Percentiles rank a stretch among this genome's conserved stretches.
phyloP scores from a whole-genome alignment of 92 coral and sea anemone species.

The Paramuricea clavata region DNA sequence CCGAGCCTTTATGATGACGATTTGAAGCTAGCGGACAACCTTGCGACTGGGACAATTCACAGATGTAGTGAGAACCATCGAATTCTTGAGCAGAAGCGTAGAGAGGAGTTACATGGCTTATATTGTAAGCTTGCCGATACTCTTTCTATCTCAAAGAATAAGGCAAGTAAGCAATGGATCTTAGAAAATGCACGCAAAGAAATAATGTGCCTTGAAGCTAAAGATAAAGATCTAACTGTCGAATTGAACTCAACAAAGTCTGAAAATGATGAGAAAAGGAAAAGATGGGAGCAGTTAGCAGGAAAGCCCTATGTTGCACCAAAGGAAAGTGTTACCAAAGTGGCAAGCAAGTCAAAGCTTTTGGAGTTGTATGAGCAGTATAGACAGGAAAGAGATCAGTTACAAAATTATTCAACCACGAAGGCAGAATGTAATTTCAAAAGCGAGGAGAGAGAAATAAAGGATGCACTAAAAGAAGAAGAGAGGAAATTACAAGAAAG shows the following conservation, averaged over 20 bases:
- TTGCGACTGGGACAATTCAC: neutral
- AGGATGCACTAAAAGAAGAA: neutral
- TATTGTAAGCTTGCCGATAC: slow-evolving; percentile 11
- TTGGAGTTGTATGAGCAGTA: slow-evolving; percentile 20
- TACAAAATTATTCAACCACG: neutral
- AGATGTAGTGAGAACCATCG: slow-evolving; percentile 27
- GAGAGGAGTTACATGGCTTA: slow-evolving; percentile 17
- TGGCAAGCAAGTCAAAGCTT: slow-evolving; percentile 6
- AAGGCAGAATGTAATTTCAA: neutral
- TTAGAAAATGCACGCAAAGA: slow-evolving; percentile 21
- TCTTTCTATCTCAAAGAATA: slow-evolving; percentile 4
- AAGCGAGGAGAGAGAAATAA: neutral
- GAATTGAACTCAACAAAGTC: neutral
- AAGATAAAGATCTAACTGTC: neutral
- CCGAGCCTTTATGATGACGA: slow-evolving; percentile 4
- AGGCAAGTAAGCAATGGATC: slow-evolving; percentile 42
- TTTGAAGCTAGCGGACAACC: neutral
- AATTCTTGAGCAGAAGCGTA: slow-evolving; percentile 27
- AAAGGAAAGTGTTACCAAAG: neutral
- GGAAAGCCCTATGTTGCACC: slow-evolving; percentile 25
- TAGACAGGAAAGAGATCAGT: neutral
- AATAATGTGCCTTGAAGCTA: neutral
- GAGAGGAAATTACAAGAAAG: neutral
- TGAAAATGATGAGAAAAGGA: slow-evolving; percentile 8
- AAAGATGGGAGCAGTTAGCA: slow-evolving; percentile 21